These are phyloP conservation scores for Anthophora plumipes DNA, from an alignment of 2,888 invertebrate genomes.

Conservation along the genomic window DNA sequence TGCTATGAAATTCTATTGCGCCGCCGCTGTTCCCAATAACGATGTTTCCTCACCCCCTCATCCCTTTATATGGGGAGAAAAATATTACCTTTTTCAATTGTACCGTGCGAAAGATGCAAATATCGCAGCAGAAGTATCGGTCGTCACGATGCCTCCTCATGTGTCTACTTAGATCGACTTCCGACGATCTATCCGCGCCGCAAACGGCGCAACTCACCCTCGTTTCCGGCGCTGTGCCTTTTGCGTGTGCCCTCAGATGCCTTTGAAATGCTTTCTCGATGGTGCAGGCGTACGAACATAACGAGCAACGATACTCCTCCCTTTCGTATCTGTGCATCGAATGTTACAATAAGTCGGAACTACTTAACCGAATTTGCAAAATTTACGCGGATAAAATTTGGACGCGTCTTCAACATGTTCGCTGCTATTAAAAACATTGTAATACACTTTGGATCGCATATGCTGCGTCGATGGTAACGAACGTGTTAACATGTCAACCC, in stretches of 20 bases:
- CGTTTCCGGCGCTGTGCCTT: constrained; percentile 82
- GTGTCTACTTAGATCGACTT: constrained; percentile 85
- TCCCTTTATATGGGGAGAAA: neutral
- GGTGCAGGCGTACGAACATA: constrained; percentile 86
- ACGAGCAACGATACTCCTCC: constrained; percentile 86
- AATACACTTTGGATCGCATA: too few relatives aligned
- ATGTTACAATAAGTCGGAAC: constrained; percentile 46
- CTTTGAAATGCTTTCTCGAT: constrained; percentile 86
- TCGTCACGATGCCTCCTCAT: constrained; percentile 86
- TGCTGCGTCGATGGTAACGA: too few relatives aligned
- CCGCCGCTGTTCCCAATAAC: neutral
- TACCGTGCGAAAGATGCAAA: constrained; percentile 86
- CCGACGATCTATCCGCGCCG: constrained; percentile 86
- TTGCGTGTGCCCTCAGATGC: constrained; percentile 85
- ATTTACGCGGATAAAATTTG: too few relatives aligned
- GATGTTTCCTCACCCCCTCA: constrained; percentile 2
- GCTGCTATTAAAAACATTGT: too few relatives aligned
- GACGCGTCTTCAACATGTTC: too few relatives aligned
- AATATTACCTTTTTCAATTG: constrained; percentile 86
- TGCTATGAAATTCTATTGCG: constrained; percentile 12
- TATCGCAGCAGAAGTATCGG: constrained; percentile 86
- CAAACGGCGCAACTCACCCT: constrained; percentile 86
- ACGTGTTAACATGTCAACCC: too few relatives aligned
- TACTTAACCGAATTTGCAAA: neutral
- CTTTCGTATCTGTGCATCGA: constrained; percentile 84